Evolutionary conservation across 2,113 vertebrate genomes (phyloP).

Genomic region (Eolophus roseicapilla): DNA sequence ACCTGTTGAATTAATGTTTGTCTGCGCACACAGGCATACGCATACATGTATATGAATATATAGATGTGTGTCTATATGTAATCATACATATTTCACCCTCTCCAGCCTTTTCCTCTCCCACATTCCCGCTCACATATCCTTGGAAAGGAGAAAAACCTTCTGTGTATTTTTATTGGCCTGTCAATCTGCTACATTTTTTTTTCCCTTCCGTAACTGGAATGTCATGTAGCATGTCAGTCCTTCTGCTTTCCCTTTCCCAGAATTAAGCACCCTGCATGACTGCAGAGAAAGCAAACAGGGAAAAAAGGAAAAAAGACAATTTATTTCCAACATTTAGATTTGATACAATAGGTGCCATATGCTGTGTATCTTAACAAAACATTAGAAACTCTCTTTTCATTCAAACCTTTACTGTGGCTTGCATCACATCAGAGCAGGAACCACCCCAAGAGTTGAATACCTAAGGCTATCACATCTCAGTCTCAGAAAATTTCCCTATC

Average conservation of each 20-base stretch:
- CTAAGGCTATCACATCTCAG: neutral
- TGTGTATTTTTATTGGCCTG: slow-evolving; percentile 52
- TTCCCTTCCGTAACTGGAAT: slow-evolving; percentile 16
- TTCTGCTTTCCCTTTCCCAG: neutral
- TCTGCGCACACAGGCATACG: neutral
- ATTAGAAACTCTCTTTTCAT: neutral
- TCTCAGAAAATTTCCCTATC: neutral
- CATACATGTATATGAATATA: neutral
- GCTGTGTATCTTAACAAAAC: neutral
- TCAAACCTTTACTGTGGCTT: neutral
- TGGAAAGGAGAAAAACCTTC: slow-evolving; percentile 43
- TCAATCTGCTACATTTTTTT: slow-evolving; percentile 28
- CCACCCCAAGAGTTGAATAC: neutral
- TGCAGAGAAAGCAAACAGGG: neutral
- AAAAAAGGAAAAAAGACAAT: neutral
- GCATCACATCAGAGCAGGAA: neutral
- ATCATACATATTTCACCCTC: neutral
- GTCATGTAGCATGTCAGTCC: slow-evolving; percentile 28
- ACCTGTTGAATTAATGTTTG: neutral
- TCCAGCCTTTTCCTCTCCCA: neutral
- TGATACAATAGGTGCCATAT: neutral
- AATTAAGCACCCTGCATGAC: slow-evolving; percentile 2
- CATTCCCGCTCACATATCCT: neutral
- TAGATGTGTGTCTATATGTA: neutral
- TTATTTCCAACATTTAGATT: neutral